Conservation (phyloP, 2,888 invertebrate species). For the Caenorhabditis imperialis region DNA sequence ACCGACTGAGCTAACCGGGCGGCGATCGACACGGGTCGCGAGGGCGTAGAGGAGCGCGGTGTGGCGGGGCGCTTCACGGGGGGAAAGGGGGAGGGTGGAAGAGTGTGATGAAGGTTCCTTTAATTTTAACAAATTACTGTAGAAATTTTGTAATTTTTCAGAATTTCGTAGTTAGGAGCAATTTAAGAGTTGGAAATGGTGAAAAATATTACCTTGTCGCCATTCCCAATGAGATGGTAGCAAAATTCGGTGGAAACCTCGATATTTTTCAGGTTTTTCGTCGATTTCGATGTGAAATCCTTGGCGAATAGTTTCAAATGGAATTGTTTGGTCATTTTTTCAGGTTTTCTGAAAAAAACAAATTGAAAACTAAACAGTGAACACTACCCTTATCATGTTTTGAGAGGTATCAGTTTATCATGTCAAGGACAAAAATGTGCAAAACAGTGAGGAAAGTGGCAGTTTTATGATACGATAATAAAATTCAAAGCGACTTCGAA, state of each 20-base stretch:
- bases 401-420: conserved; percentile 25
- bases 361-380: too few species aligned
- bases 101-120: too few species aligned
- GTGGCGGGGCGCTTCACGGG: too few species aligned
- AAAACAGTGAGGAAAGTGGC: conserved; percentile 15
- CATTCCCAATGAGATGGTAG: conserved; percentile 38
- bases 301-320: conserved; percentile 30
- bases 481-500: too few species aligned
- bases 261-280: conserved; percentile 10
- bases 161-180: too few species aligned
- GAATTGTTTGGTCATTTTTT: conserved; percentile 14
- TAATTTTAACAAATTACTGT: too few species aligned
- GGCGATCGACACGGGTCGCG: too few species aligned
- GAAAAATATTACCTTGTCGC: background rate
- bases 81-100: too few species aligned
- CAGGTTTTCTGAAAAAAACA: background rate
- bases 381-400: too few species aligned
- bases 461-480: conserved; percentile 21
- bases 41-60: too few species aligned
- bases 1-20: conserved; percentile 77
- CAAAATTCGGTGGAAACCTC: conserved; percentile 42
- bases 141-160: too few species aligned
- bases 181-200: background rate
- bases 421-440: conserved; percentile 24
- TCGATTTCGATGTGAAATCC: conserved; percentile 22